phyloP scores from a whole-genome alignment of 1,140 invertebrate species.

The Spodoptera frugiperda region DNA sequence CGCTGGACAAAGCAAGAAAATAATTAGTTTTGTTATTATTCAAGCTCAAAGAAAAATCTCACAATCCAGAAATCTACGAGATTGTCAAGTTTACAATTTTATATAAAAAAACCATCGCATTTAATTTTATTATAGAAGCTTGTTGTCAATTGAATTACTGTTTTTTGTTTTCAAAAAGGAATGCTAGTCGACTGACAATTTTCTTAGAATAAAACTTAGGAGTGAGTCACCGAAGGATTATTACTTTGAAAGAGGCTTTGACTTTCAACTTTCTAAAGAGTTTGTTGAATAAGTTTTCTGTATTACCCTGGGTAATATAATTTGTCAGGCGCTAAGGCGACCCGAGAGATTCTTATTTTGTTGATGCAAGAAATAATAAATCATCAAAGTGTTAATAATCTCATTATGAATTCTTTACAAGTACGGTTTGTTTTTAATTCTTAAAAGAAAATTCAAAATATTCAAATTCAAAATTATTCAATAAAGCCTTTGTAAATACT shows the following conservation, averaged over 20 bases:
- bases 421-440: neutral
- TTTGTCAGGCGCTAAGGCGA: constrained; percentile 49
- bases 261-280: constrained; percentile 62
- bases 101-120: neutral
- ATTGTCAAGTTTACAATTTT: constrained; percentile 2
- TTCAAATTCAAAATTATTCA: no score
- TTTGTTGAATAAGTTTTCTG: constrained; percentile 66
- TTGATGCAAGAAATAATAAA: constrained; percentile 42
- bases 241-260: constrained; percentile 60
- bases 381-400: constrained; percentile 25
- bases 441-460: neutral
- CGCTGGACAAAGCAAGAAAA: constrained; percentile 26
- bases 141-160: neutral
- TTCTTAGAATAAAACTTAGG: constrained; percentile 56
- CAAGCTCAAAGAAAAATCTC: neutral
- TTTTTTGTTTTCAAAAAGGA: constrained; percentile 16
- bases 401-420: constrained; percentile 9
- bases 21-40: constrained; percentile 20
- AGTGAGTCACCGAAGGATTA: constrained; percentile 57
- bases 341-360: constrained; percentile 38
- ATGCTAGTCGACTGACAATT: constrained; percentile 45
- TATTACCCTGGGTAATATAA: constrained; percentile 60
- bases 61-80: neutral
- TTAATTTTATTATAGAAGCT: constrained; percentile 12
- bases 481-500: no score